Evolutionary conservation across 1,140 invertebrate species (phyloP).

Genomic region (Ephestia elutella): DNA sequence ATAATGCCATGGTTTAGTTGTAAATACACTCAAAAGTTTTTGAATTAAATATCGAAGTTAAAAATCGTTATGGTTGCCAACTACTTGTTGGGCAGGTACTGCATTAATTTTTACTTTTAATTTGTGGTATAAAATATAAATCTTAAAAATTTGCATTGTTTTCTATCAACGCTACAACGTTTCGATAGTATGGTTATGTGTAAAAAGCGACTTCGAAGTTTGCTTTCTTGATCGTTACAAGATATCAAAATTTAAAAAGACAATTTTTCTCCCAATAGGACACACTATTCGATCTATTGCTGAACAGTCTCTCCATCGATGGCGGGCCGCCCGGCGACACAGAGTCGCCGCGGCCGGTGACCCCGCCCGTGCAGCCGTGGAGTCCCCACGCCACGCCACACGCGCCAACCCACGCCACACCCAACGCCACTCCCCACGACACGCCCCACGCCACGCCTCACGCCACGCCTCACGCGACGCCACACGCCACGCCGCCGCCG

Average conservation of each 20-base stretch:
- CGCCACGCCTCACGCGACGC: conserved; percentile 10
- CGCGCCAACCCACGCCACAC: conserved; percentile 10
- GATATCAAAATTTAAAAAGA: neutral
- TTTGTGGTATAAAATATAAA: too few relatives aligned
- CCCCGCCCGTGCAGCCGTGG: conserved; percentile 49
- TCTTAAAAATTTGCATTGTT: too few relatives aligned
- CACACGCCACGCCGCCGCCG: conserved; percentile 2
- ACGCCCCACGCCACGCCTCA: conserved; percentile 9
- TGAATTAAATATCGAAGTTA: too few relatives aligned
- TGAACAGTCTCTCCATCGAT: conserved; percentile 54
- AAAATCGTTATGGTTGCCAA: too few relatives aligned
- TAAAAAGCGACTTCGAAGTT: too few relatives aligned
- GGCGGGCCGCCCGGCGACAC: conserved; percentile 20
- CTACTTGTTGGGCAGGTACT: too few relatives aligned
- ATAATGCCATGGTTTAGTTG: too few relatives aligned
- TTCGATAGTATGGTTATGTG: too few relatives aligned
- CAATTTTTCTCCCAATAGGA: conserved; percentile 32
- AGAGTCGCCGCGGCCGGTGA: conserved; percentile 28
- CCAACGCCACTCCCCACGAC: conserved; percentile 13
- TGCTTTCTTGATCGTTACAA: too few relatives aligned
- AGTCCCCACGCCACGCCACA: conserved; percentile 27
- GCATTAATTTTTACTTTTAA: too few relatives aligned
- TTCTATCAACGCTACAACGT: too few relatives aligned
- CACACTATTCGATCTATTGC: conserved; percentile 58
- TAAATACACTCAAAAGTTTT: too few relatives aligned